Evolutionary conservation across 2,113 vertebrate genomes (phyloP).

Genomic region (Phylloscopus trochiloides): DNA sequence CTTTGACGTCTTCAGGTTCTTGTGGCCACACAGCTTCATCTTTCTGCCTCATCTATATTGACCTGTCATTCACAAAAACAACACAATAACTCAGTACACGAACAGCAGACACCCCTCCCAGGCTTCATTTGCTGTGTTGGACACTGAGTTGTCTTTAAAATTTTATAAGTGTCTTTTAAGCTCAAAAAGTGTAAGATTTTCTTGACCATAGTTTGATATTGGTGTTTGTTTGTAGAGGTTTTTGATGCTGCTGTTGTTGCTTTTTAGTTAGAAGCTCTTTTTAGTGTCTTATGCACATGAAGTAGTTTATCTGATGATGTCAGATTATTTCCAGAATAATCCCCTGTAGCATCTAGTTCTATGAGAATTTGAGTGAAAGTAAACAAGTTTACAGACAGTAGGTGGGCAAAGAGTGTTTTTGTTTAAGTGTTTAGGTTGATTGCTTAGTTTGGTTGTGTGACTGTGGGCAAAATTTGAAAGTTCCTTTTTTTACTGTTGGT

Average conservation of each 20-base stretch:
- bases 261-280: background rate
- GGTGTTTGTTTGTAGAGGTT: background rate
- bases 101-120: background rate
- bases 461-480: background rate
- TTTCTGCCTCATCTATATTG: background rate
- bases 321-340: background rate
- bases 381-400: background rate
- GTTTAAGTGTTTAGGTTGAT: background rate
- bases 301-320: background rate
- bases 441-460: background rate
- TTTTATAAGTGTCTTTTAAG: background rate
- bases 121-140: background rate
- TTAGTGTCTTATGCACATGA: background rate
- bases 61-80: background rate
- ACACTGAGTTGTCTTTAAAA: background rate
- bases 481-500: background rate
- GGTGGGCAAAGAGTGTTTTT: background rate
- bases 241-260: background rate
- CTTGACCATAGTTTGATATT: background rate
- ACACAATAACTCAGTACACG: background rate
- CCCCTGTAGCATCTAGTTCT: background rate
- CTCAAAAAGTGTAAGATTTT: background rate
- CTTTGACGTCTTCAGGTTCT: background rate
- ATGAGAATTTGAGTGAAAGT: background rate
- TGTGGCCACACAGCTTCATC: background rate